Evolutionary conservation across 2,113 vertebrate species (phyloP).

Genomic region (Scopus umbretta): DNA sequence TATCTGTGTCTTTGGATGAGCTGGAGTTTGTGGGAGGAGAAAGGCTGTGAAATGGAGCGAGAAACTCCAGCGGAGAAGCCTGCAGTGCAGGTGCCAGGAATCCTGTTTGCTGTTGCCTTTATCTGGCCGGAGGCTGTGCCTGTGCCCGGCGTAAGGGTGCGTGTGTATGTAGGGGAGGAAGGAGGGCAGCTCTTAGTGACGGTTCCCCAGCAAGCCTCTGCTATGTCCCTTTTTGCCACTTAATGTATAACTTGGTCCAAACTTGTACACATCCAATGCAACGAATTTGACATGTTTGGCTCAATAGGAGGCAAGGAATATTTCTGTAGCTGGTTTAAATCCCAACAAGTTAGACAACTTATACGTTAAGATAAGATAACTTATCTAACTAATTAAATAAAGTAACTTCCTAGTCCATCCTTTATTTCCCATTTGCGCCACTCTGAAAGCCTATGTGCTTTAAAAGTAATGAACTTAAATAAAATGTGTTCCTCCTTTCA

Average conservation of each 20-base stretch:
- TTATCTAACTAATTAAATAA: not conserved
- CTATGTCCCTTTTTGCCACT: not conserved
- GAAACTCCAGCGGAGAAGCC: not conserved
- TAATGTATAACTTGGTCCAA: not conserved
- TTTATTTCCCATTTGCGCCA: not conserved
- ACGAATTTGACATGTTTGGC: not conserved
- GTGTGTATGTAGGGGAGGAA: rapidly evolving
- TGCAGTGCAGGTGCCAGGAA: not conserved
- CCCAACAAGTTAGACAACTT: not conserved
- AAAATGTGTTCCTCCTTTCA: not conserved
- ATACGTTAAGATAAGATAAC: not conserved
- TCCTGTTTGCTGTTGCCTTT: not conserved
- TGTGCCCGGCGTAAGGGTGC: rapidly evolving
- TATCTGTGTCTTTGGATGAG: not conserved
- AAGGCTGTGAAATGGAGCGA: not conserved
- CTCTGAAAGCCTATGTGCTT: not conserved
- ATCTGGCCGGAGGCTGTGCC: not conserved
- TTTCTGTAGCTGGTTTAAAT: not conserved
- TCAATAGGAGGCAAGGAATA: not conserved
- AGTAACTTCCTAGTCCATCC: not conserved
- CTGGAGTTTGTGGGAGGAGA: not conserved
- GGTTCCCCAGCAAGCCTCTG: not conserved
- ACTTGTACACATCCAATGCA: not conserved
- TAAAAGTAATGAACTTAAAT: not conserved
- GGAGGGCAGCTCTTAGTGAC: not conserved